phyloP scores from a whole-genome alignment of 30 jellyfish, hydroid and myxozoan genomes.

The Aurelia sp. region DNA sequence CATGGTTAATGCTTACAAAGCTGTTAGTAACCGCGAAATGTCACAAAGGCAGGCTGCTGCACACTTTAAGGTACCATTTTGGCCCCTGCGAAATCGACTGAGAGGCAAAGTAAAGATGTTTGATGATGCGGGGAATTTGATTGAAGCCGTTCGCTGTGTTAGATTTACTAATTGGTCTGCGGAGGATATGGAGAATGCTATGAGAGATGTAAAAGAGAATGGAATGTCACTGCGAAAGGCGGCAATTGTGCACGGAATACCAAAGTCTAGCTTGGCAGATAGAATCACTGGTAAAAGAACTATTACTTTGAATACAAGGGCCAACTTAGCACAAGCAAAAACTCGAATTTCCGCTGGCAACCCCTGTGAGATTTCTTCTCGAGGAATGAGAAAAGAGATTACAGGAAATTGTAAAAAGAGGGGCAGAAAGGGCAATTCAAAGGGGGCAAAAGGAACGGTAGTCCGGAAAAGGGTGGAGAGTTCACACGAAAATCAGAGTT shows the following conservation, averaged over 20 bases:
- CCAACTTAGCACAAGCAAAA: background rate
- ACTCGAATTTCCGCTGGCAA: too few relatives aligned
- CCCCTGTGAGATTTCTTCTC: too few relatives aligned
- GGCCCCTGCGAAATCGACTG: too few relatives aligned
- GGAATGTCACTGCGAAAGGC: background rate
- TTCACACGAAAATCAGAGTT: background rate
- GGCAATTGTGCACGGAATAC: background rate
- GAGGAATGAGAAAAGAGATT: background rate
- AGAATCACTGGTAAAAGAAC: background rate
- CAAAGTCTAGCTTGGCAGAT: background rate
- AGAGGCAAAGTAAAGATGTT: background rate
- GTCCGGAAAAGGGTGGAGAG: background rate
- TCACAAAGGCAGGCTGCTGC: background rate
- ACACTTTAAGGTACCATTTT: background rate
- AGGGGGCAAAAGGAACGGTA: background rate
- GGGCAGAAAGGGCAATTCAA: too few relatives aligned
- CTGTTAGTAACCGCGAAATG: background rate
- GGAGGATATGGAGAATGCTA: conserved; percentile 5
- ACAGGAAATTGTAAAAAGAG: too few relatives aligned
- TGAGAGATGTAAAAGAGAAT: background rate
- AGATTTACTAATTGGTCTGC: background rate
- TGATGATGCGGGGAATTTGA: background rate
- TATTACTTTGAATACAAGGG: background rate
- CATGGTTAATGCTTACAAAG: background rate
- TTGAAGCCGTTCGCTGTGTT: too few relatives aligned